Evolutionary conservation across 2,888 invertebrate species (phyloP).

Genomic region (Dioctria rufipes): DNA sequence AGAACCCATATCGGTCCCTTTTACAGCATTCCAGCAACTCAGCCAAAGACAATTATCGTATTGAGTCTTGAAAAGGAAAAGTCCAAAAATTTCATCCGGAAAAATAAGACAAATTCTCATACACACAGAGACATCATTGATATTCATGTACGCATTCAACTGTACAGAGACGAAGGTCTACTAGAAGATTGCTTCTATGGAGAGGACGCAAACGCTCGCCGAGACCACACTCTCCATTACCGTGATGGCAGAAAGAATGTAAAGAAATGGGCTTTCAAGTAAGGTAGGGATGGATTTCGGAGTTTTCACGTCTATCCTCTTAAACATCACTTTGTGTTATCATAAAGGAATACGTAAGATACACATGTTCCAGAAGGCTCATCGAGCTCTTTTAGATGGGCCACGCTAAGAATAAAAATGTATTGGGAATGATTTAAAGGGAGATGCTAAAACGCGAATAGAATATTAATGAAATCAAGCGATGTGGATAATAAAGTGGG

Average conservation of each 20-base stretch:
- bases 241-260: conserved; percentile 34
- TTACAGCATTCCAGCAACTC: conserved; percentile 12
- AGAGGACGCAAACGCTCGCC: conserved; percentile 35
- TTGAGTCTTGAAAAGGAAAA: conserved; percentile 49
- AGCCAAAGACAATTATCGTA: conserved; percentile 53
- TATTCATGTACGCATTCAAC: conserved; percentile 51
- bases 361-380: conserved; percentile 45
- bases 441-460: conserved; percentile 53
- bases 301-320: conserved; percentile 49
- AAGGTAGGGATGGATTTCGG: conserved; percentile 51
- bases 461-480: conserved; percentile 57
- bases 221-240: conserved; percentile 44
- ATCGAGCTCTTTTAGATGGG: conserved; percentile 35
- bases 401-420: conserved; percentile 54
- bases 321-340: conserved; percentile 49
- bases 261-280: conserved; percentile 30
- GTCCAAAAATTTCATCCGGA: conserved; percentile 53
- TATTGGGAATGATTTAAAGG: conserved; percentile 58
- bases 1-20: conserved; percentile 23
- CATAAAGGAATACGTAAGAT: conserved; percentile 53
- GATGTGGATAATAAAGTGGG: conserved; percentile 53
- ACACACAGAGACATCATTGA: conserved; percentile 48
- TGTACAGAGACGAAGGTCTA: conserved; percentile 46
- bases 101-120: conserved; percentile 52
- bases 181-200: conserved; percentile 40